Evolutionary conservation across 2,888 invertebrate genomes (phyloP).

Genomic region (Chrysina gloriosa): DNA sequence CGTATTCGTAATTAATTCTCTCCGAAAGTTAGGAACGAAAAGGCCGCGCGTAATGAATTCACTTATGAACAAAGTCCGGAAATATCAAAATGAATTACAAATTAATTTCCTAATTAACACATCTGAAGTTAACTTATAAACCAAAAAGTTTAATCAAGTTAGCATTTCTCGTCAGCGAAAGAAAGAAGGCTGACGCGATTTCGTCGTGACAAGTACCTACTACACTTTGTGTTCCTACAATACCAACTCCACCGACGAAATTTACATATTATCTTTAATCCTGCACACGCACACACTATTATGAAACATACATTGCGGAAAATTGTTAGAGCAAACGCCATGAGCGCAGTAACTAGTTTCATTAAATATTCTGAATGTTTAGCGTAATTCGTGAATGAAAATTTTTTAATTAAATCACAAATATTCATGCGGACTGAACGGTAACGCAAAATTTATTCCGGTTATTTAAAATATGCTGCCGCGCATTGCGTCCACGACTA

Average conservation of each 20-base stretch:
- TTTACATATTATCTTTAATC: constrained; percentile 30
- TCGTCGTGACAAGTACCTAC: not conserved
- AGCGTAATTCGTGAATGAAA: not conserved
- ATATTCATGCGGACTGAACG: not conserved
- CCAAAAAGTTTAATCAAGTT: constrained; percentile 6
- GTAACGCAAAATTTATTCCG: too few species aligned
- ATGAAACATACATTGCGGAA: constrained; percentile 1
- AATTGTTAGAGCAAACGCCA: constrained; percentile 19
- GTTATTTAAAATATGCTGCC: too few species aligned
- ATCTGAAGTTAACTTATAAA: constrained; percentile 9
- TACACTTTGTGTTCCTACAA: not conserved
- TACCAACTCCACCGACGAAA: not conserved
- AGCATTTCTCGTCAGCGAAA: not conserved
- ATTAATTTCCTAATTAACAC: constrained; percentile 23
- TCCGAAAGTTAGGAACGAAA: too few species aligned
- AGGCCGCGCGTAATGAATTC: too few species aligned
- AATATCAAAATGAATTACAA: constrained; percentile 4
- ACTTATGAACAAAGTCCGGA: not conserved
- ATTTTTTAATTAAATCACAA: constrained; percentile 8
- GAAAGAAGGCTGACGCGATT: not conserved
- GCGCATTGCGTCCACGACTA: too few species aligned
- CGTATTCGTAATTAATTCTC: too few species aligned
- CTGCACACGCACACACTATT: constrained; percentile 22
- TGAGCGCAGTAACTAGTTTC: not conserved
- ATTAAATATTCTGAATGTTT: constrained; percentile 7